Evolutionary conservation across 2,797 vertebrate genomes (phyloP), one percentile per base, ranked within the genome.

Genomic region (Geotrypetes seraphini): DNA sequence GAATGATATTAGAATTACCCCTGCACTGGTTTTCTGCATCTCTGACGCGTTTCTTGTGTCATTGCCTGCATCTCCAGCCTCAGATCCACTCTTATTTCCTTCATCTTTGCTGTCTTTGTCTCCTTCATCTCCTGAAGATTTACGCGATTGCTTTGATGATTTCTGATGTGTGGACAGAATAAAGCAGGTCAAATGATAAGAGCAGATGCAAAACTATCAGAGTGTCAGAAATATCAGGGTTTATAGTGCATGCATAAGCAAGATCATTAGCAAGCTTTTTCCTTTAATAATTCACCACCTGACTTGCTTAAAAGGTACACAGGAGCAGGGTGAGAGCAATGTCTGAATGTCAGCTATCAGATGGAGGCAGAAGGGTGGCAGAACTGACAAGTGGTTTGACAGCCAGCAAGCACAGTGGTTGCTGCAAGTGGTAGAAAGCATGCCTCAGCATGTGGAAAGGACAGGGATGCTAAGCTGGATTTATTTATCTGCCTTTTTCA

Each of bases 91-190:
- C 79, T 89, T 97, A 63, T 89, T 89, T 57, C 88, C 87, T 12
- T 92, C 89, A 31, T 91, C 90, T 82, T 92, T 94, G 56, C 87
- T 81, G 25, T 96, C 92, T 60, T 92, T 92, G 57, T 93, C 89
- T 70, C 88, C 83, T 53, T 87, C 78, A 22, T 93, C 90, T 58
- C 75, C 92, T 24, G 88, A 88, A 41, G 90, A 89, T 69, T 91
- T 90, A 78, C 91, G 84, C 38, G 86, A 92, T 75, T 90, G 81
- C 77, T 97, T 95, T 37, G 88, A 88, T 35, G 87, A 88, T 75
- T 92, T 93, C 87, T 92, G 57, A 53, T 64, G 39, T 21, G 32
- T 36, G n/a, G n/a, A n/a, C n/a, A 26, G 23, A 63, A 13, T 40
- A 22, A 60, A 34, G 51, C 20, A 58, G 60, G n/a, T 53, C 32